Evolutionary conservation across 2,797 vertebrate genomes (phyloP), one percentile per base, ranked within the genome.

Genomic region (Galagoides demidoff): DNA sequence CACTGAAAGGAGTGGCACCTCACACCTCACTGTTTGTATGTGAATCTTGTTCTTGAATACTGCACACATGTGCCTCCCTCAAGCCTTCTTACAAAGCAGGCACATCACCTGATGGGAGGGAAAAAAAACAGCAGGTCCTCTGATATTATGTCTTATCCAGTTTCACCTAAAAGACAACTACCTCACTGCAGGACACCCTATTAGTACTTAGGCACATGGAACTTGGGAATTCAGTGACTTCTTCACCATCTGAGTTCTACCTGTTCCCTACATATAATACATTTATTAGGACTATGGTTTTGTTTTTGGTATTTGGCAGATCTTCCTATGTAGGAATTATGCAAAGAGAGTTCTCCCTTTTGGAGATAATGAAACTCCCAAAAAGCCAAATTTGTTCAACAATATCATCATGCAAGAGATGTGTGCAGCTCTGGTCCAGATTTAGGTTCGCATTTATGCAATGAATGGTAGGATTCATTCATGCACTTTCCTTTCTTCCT

Each of bases 301-400:
- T 81, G 19, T 12, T 93, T 96, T 84, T 82, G 27, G 29, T 45
- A 90, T 92, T 90, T 92, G 70, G 37, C 79, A 95, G n/a, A 59
- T 76, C 43, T 78, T 81, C 17, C 17, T 86, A 64, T 73, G 39
- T 55, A 84, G 66, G 81, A 90, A 61, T 61, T 70, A 70, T 66
- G 37, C 34, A 82, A 84, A 89, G 74, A 70, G 89, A 27, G 49
- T 13, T 64, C 25, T 92, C 73, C 37, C 14, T 76, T 85, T 92
- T 71, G 71, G 34, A 92, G 90, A 92, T 63, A 90, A 87, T 31
- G 11, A 55, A 94, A 73, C 55, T 43, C 31, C 29, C 16, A 2
- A 39, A 61, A 63, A 95, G n/a, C 25, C 68, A 59, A 83, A 73
- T 81, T 34, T 93, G 68, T 87, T 94, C 81, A 82, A 66, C 63